Evolutionary conservation across 2,113 vertebrate genomes (phyloP).

Genomic region (Amazona vittata): DNA sequence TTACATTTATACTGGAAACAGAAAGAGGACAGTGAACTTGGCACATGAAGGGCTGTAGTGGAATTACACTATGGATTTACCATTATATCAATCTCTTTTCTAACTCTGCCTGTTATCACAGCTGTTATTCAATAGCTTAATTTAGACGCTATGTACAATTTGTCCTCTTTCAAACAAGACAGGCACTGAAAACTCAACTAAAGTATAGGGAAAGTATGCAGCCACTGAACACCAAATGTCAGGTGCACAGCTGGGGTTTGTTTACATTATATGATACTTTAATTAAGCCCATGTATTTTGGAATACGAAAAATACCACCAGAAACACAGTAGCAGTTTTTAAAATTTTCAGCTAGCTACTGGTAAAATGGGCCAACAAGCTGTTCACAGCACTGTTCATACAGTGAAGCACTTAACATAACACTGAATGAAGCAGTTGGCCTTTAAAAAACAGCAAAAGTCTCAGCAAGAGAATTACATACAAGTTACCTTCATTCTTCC

Average conservation of each 20-base stretch:
- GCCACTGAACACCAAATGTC: neutral
- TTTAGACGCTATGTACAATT: neutral
- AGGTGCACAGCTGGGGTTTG: neutral
- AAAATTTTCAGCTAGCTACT: neutral
- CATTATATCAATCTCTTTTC: neutral
- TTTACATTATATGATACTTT: neutral
- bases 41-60: neutral
- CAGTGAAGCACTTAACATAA: neutral
- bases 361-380: neutral
- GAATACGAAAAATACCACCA: neutral
- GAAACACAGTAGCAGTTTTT: neutral
- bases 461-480: too few species aligned
- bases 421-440: neutral
- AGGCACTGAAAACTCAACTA: neutral
- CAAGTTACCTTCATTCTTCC: slow-evolving; percentile 93
- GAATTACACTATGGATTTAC: neutral
- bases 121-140: neutral
- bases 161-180: neutral
- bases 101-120: neutral
- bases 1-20: neutral
- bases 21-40: neutral
- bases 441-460: neutral
- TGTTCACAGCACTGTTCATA: neutral
- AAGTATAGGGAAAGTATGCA: neutral
- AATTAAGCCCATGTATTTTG: neutral